Evolutionary conservation across 2,888 invertebrate genomes (phyloP), one percentile per base, ranked within the genome.

Genomic region (Epirrhoe tristata): DNA sequence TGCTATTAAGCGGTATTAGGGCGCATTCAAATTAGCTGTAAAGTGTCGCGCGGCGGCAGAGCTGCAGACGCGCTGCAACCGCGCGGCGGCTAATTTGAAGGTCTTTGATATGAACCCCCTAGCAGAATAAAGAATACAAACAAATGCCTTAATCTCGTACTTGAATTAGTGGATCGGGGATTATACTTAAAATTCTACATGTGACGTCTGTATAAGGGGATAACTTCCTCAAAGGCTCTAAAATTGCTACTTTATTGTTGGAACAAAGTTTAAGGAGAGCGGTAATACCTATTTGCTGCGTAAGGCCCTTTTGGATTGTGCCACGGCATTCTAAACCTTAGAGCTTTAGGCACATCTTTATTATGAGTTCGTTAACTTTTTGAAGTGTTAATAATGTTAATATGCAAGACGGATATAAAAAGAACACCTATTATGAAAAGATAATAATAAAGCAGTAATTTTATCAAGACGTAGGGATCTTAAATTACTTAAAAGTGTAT

Each of bases 241-340:
- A 52, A 66, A 62, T 59, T 55, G 58, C 58, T 67, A 63, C 65
- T 70, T 73, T 67, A 71, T 65, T 66, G 59, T 63, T 62, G 48
- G 50, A 62, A 63, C 71, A 63, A 71, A 71, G 55, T 73, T 24
- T 67, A 53, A 46, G 48, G 56, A 55, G 36, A 36, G 66, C 65
- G 53, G 54, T 63, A 51, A 64, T 53, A 50, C 56, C 51, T 71
- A 59, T 70, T 68, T 66, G 58, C 57, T 66, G 31, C 17, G 53
- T 58, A 60, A 66, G 62, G 62, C 58, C 67, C 68, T 65, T 63
- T 51, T 16, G 14, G 67, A 69, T 63, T 63, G 51, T 58, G 63
- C 36, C 55, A 59, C 53, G 65, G 59, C 46, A 58, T 69, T 58
- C 66, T 66, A 58, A 39, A 66, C 67, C 39, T 61, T 57, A 58